Evolutionary conservation across 2,797 vertebrate species (phyloP).

Genomic region (Trachops cirrhosus): DNA sequence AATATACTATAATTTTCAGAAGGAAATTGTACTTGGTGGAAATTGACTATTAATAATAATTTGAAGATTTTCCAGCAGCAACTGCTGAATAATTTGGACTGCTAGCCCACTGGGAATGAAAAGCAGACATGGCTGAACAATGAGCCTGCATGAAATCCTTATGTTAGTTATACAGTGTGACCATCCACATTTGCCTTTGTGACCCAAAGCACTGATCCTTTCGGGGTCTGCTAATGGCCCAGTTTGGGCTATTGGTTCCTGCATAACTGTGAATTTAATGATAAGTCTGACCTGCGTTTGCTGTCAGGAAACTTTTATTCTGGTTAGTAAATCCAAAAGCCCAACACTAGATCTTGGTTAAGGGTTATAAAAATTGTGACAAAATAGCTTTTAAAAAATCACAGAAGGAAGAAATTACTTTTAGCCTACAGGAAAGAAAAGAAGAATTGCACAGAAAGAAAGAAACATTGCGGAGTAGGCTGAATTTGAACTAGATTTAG

Average conservation of each 20-base stretch:
- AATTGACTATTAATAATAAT: conserved; percentile 29
- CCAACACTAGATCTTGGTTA: background rate
- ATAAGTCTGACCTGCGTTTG: background rate
- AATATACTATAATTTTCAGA: background rate
- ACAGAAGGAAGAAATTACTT: background rate
- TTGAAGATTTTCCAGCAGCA: background rate
- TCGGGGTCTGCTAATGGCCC: background rate
- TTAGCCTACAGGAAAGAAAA: background rate
- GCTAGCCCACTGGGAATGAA: background rate
- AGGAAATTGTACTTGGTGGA: background rate
- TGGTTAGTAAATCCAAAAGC: background rate
- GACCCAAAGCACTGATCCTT: background rate
- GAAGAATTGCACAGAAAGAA: background rate
- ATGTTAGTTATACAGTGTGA: background rate
- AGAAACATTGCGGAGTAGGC: background rate
- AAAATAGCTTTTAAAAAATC: background rate
- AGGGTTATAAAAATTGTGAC: background rate
- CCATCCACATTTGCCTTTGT: background rate
- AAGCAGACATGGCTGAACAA: background rate
- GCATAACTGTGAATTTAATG: background rate
- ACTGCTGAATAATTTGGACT: background rate
- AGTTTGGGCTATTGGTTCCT: background rate
- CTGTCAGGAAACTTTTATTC: background rate
- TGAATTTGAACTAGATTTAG: background rate
- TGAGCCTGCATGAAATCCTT: background rate